Percentiles rank a stretch among this genome's conserved stretches.
Evolutionary conservation across 2,113 vertebrate species (phyloP).

Genomic region (Aspiorhynchus laticeps): DNA sequence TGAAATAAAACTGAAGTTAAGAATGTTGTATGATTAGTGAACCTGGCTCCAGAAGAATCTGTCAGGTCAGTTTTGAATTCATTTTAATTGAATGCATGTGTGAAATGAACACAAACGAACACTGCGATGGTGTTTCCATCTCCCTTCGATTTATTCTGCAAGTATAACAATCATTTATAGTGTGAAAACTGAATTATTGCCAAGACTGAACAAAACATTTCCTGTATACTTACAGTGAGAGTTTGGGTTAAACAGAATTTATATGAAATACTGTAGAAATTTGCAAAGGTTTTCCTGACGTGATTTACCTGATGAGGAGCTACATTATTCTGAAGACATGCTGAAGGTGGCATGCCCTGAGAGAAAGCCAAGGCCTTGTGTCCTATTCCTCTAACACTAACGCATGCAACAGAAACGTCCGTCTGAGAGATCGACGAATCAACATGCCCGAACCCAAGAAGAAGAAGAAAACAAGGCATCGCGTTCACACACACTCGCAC

Average conservation of each 20-base stretch:
- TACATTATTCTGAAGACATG: constrained; percentile 52
- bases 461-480: constrained; percentile 35
- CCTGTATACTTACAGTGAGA: constrained; percentile 35
- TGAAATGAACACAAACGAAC: not conserved
- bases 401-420: constrained; percentile 42
- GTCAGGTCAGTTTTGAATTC: too few species aligned
- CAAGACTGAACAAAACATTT: constrained; percentile 41
- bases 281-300: constrained; percentile 31
- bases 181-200: constrained; percentile 58
- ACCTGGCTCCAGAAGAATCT: not conserved
- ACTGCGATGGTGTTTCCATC: not conserved
- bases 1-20: not conserved
- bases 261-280: constrained; percentile 23
- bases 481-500: not conserved
- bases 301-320: constrained; percentile 45
- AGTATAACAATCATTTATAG: constrained; percentile 51
- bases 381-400: constrained; percentile 34
- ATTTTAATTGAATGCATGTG: not conserved
- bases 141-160: constrained; percentile 50
- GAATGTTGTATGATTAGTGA: not conserved
- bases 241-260: not conserved
- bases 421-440: constrained; percentile 15
- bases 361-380: constrained; percentile 23
- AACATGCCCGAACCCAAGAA: constrained; percentile 28
- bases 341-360: constrained; percentile 37